A percentile compares a stretch with the other conserved stretches of the same genome.
These are phyloP conservation scores for Tupiocoris notatus DNA, from an alignment of 2,888 invertebrate genomes.

Conservation along the genomic window DNA sequence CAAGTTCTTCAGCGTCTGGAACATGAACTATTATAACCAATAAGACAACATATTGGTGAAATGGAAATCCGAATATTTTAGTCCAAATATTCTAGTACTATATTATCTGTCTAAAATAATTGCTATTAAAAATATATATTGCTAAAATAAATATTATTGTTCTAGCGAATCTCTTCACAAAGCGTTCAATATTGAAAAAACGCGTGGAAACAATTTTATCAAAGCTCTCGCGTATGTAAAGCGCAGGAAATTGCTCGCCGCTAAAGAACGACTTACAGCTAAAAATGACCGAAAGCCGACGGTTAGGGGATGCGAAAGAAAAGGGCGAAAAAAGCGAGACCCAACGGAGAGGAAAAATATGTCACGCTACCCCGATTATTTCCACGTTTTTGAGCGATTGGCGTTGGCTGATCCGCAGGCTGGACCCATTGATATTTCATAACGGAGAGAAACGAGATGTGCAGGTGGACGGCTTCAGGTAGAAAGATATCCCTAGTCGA, in stretches of 20 bases:
- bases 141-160: too few relatives aligned
- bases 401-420: neutral
- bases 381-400: slow-evolving; percentile 23
- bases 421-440: neutral
- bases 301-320: neutral
- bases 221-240: too few relatives aligned
- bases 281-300: neutral
- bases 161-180: too few relatives aligned
- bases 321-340: neutral
- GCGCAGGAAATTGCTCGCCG: neutral
- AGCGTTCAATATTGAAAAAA: too few relatives aligned
- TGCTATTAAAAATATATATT: too few relatives aligned
- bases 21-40: too few relatives aligned
- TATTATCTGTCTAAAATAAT: too few relatives aligned
- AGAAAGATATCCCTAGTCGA: neutral
- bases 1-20: too few relatives aligned
- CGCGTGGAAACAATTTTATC: too few relatives aligned
- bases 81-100: too few relatives aligned
- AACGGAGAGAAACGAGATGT: neutral
- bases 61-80: too few relatives aligned
- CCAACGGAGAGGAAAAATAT: slow-evolving; percentile 1
- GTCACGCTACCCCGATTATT: slow-evolving; percentile 8
- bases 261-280: neutral
- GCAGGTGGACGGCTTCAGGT: neutral
- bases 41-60: too few relatives aligned